Conservation (phyloP, 2,113 vertebrate species). For the Bubo bubo region DNA sequence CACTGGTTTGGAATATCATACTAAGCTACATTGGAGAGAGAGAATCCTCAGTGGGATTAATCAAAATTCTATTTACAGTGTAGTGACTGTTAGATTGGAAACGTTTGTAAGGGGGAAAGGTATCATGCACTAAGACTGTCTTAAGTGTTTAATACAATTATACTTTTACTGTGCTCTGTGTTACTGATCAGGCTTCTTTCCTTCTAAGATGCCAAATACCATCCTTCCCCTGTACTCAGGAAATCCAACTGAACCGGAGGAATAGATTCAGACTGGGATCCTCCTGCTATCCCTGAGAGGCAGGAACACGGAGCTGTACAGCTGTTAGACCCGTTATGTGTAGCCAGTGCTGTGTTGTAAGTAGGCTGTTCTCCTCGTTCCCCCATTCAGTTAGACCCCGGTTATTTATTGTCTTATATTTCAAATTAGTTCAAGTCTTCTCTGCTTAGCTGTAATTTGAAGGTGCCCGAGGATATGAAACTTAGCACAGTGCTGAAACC, state of each 20-base stretch:
- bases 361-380: background rate
- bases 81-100: background rate
- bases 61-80: background rate
- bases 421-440: background rate
- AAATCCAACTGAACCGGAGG: background rate
- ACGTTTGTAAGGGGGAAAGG: background rate
- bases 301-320: background rate
- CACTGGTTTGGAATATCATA: background rate
- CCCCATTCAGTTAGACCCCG: background rate
- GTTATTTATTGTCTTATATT: background rate
- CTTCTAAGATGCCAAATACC: background rate
- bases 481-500: background rate
- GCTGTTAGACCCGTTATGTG: accelerated
- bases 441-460: background rate
- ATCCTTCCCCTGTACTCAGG: background rate
- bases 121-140: background rate
- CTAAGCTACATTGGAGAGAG: background rate
- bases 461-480: background rate
- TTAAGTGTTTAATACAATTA: background rate
- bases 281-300: background rate
- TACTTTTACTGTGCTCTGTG: background rate
- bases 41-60: background rate
- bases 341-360: background rate
- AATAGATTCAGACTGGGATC: background rate
- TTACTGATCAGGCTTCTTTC: background rate